These are phyloP conservation scores for Colossoma macropomum DNA, from an alignment of 2,113 vertebrate species.

Conservation along the genomic window DNA sequence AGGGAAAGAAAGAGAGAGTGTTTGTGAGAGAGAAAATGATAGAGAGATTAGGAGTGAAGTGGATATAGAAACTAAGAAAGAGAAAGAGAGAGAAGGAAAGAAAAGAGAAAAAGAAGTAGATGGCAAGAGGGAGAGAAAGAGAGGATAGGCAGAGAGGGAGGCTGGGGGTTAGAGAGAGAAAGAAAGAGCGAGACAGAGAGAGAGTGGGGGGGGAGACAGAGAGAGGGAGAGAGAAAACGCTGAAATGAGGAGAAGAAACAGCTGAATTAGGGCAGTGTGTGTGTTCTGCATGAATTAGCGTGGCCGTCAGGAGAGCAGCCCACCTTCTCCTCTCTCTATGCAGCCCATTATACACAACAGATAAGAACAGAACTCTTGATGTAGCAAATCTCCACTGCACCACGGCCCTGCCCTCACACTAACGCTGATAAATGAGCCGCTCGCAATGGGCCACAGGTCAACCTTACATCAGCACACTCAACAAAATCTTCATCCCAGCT, in stretches of 20 bases:
- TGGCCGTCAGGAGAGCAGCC: constrained; percentile 25
- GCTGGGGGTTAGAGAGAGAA: not conserved
- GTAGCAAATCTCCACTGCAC: constrained; percentile 2
- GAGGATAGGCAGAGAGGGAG: not conserved
- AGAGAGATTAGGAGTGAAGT: not conserved
- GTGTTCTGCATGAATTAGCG: constrained; percentile 43
- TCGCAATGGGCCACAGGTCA: constrained; percentile 33
- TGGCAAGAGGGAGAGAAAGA: not conserved
- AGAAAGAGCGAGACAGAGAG: not conserved
- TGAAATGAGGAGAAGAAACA: constrained; percentile 16
- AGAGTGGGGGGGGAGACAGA: not conserved
- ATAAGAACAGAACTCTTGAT: constrained; percentile 18
- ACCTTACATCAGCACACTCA: constrained; percentile 23
- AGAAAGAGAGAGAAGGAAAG: not conserved
- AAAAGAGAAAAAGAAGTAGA: not conserved
- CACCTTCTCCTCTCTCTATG: constrained; percentile 28
- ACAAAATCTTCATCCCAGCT: constrained; percentile 25
- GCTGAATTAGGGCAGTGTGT: constrained; percentile 26
- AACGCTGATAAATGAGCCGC: constrained; percentile 45
- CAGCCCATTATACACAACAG: constrained; percentile 23
- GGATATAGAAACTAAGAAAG: not conserved
- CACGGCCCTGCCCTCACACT: not conserved
- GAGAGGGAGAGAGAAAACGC: not conserved
- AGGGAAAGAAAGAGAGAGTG: not conserved
- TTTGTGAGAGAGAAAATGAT: not conserved